A percentile compares a stretch with the other conserved stretches of the same genome.
Conservation (phyloP, 2,113 vertebrate species). For the Podocnemis expansa region DNA sequence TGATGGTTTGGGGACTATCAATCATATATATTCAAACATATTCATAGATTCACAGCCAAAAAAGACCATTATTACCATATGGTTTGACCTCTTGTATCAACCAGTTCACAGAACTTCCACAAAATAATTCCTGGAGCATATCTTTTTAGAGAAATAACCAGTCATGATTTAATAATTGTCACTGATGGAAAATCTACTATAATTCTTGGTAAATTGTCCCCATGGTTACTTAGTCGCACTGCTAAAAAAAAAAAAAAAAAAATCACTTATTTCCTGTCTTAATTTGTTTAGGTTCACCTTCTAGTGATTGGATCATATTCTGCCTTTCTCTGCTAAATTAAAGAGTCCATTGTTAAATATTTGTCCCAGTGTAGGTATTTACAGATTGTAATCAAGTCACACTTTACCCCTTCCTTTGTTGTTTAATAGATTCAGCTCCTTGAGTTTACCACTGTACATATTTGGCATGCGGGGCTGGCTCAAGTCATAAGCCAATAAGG, state of each 20-base stretch:
- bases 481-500: no score
- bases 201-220: not conserved
- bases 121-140: not conserved
- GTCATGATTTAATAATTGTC: not conserved
- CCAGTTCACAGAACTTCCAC: not conserved
- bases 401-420: not conserved
- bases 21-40: not conserved
- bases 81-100: not conserved
- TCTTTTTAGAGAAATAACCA: not conserved
- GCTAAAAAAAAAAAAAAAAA: not conserved
- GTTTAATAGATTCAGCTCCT: not conserved
- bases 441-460: not conserved
- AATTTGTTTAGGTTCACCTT: not conserved
- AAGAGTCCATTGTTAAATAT: not conserved
- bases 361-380: not conserved
- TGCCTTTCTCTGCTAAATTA: not conserved
- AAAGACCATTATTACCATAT: not conserved
- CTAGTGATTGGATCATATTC: not conserved
- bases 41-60: not conserved
- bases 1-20: not conserved
- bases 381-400: not conserved
- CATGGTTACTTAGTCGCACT: not conserved
- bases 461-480: no score
- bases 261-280: not conserved
- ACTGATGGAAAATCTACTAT: not conserved